Conservation (phyloP, 2,113 vertebrate species). For the Heliornis fulica region DNA sequence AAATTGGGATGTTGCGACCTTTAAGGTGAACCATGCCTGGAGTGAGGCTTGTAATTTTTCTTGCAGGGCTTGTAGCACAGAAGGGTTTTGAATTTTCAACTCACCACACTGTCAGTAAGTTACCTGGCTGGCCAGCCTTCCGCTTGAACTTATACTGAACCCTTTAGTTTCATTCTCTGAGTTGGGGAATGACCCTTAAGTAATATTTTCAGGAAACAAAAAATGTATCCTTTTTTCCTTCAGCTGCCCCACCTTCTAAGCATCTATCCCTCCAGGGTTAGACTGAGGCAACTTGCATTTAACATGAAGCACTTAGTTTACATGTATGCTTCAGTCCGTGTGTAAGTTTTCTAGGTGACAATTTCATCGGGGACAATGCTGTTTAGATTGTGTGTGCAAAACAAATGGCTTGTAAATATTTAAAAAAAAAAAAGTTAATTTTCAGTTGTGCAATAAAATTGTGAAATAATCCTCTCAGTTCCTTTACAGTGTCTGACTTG, state of each 20-base stretch:
- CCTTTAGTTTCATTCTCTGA: background rate
- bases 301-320: background rate
- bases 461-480: constrained; percentile 47
- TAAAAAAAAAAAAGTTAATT: background rate
- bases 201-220: background rate
- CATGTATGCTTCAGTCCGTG: background rate
- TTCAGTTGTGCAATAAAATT: constrained; percentile 63
- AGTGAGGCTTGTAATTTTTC: background rate
- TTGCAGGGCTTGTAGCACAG: background rate
- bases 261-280: background rate
- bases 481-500: background rate
- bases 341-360: constrained; percentile 41
- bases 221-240: background rate
- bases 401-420: constrained; percentile 51
- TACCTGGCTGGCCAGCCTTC: background rate
- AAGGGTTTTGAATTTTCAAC: background rate
- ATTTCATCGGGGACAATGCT: background rate
- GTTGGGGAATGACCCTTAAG: background rate
- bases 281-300: background rate
- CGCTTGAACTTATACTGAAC: background rate
- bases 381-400: constrained; percentile 34
- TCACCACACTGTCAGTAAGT: background rate
- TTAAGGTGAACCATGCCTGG: background rate
- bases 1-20: background rate
- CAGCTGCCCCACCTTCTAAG: background rate